Evolutionary conservation across 2,797 vertebrate genomes (phyloP), one percentile per base, ranked within the genome.

Genomic region (Acanthurus lineatus): DNA sequence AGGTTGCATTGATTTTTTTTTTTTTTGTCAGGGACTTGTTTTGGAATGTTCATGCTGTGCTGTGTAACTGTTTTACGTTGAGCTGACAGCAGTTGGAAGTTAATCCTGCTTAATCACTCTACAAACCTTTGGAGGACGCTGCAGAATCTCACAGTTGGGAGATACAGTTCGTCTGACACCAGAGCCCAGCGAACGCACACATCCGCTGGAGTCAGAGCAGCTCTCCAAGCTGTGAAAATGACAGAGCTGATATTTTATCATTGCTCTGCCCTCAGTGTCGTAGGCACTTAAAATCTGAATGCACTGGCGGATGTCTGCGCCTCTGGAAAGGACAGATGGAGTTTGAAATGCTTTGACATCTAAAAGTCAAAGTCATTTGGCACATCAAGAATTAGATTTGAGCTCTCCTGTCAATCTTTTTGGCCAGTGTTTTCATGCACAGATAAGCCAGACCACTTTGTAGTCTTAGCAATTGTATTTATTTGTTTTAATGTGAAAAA

Each of bases 301-400:
- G 12, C 56, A 44, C 60, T 1, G 5, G 11, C 47, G 48, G 77
- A 11, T 19, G 38, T 59, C 71, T 59, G 17, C 1, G 22, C 42
- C 56, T 45, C 2, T 35, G 38, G 69, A 49, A 79, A 59, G 49
- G 75, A 66, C 62, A 54, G 51, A 52, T 15, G 12, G 40, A 59
- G 53, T 49, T 62, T 71, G 8, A 79, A 62, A 74, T 32, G 49
- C 45, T 71, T 20, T 32, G 64, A 57, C 78, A 68, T 56, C 32
- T 11, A 42, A 69, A 32, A 72, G 48, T 74, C 64, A 85, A 67
- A 78, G 69, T 76, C 65, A 79, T 17, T 32, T 62, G 3, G 5
- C n/a, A 57, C n/a, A 57, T 74, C 48, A 32, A 60, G 38, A 54
- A 66, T 64, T 40, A 14, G 19, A 63, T 61, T 19, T 42, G 2